Evolutionary conservation across 37 sponge, comb jelly and placozoan genomes (phyloP), one percentile per base, ranked within the genome.

Genomic region (Geodia barretti): DNA sequence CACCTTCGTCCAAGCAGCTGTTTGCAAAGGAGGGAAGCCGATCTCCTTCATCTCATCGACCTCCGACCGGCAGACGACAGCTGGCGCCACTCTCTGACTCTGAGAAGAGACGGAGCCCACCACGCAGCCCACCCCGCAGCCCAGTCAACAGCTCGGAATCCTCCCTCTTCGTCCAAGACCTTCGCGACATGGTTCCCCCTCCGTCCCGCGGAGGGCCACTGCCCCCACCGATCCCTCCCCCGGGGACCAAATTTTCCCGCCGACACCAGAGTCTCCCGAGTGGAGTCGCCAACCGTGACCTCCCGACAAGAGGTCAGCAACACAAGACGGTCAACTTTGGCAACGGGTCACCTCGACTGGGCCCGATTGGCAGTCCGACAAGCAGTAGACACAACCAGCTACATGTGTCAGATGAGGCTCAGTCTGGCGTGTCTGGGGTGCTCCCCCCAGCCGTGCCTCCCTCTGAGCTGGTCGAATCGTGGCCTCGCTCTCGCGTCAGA

Each of bases 401-500:
- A 11, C 19, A 35, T 1, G 34, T 2, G 70, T 1, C 70, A 4
- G 33, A 34, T 21, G 3, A 31, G 36, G 36, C 34, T 2, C 38
- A 25, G 4, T 36, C 71, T 36, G n/a, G n/a, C n/a, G n/a, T n/a
- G n/a, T n/a, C n/a, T n/a, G n/a, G n/a, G n/a, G n/a, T n/a, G n/a
- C n/a, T n/a, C n/a, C n/a, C n/a, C n/a, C n/a, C n/a, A n/a, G n/a
- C n/a, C n/a, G n/a, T n/a, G n/a, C 54, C 14, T 30, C 3, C 2
- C 0, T 38, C 81, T 36, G 29, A 43, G 8, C 60, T 80, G 81
- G 31, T 71, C 17, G 36, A 68, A 0, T 47, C 81, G 34, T 80
- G 81, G 81, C 81, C 81, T 17, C 30, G 71, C 3, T 17, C 68
- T 4, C 28, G 67, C 1, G 68, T 1, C 2, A 62, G 61, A 40